Evolutionary conservation across 1,140 invertebrate species (phyloP).

Genomic region (Conus betulinus): DNA sequence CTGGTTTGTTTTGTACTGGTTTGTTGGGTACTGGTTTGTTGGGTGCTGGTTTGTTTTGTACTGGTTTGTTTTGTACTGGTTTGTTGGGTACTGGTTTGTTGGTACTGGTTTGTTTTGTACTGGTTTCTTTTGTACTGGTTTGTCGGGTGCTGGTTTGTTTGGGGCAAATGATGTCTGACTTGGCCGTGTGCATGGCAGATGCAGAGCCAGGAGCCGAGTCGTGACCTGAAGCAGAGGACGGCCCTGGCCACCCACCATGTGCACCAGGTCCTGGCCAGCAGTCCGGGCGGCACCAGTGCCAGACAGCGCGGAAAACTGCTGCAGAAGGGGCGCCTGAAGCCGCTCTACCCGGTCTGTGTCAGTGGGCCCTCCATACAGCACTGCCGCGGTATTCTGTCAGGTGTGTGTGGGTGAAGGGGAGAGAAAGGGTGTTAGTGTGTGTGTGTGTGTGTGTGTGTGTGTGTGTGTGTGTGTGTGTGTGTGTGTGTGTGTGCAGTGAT

Average conservation of each 20-base stretch:
- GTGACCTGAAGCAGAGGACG: slow-evolving; percentile 4
- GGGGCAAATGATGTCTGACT: too few relatives aligned
- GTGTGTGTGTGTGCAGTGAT: background rate
- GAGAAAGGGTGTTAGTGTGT: background rate
- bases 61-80: too few relatives aligned
- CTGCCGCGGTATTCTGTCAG: slow-evolving; percentile 5
- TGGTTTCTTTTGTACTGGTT: too few relatives aligned
- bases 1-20: too few relatives aligned
- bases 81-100: too few relatives aligned
- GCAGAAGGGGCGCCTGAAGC: background rate
- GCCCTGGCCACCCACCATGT: slow-evolving; percentile 1
- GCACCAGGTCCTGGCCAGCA: background rate
- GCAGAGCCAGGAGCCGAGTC: background rate
- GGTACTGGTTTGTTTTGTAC: too few relatives aligned
- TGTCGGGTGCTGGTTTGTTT: too few relatives aligned
- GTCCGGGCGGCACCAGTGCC: background rate
- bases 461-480: background rate
- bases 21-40: too few relatives aligned
- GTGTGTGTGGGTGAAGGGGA: background rate
- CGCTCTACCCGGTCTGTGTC: background rate
- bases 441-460: background rate
- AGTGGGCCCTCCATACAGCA: background rate
- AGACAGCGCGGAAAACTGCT: background rate
- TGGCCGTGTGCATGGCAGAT: background rate
- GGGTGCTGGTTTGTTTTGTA: too few relatives aligned